A percentile compares a stretch with the other conserved stretches of the same genome.
These are phyloP conservation scores for Acipenser transmontanus DNA, from an alignment of 2,797 vertebrate species.

Conservation along the genomic window DNA sequence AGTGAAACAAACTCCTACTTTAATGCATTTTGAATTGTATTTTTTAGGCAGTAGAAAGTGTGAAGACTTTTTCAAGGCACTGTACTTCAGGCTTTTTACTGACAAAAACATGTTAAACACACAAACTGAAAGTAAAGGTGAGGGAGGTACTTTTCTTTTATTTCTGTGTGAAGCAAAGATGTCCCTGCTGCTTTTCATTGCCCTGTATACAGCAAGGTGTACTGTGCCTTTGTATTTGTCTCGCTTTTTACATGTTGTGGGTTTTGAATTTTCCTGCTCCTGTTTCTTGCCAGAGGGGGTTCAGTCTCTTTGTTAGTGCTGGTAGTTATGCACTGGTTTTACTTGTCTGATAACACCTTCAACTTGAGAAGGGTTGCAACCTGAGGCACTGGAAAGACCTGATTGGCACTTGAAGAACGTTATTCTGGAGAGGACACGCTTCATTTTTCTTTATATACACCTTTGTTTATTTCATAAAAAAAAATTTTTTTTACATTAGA, in stretches of 20 bases:
- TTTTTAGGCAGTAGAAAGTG: too few relatives aligned
- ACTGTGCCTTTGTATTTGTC: too few relatives aligned
- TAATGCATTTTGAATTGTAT: too few relatives aligned
- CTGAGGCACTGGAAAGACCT: background rate
- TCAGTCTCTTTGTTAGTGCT: slow-evolving; percentile 1
- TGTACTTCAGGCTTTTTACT: too few relatives aligned
- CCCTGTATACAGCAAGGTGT: background rate
- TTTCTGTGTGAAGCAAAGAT: background rate
- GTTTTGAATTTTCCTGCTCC: background rate
- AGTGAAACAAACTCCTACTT: too few relatives aligned
- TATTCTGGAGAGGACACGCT: slow-evolving; percentile 25
- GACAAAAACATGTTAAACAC: too few relatives aligned
- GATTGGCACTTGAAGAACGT: slow-evolving; percentile 20
- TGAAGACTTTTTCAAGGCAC: too few relatives aligned
- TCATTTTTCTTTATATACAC: slow-evolving; percentile 7
- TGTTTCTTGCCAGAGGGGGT: background rate
- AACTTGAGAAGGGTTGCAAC: slow-evolving; percentile 12
- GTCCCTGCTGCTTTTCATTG: background rate
- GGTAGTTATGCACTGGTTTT: slow-evolving; percentile 3
- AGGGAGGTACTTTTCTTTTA: too few relatives aligned
- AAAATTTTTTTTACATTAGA: background rate
- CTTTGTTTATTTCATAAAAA: background rate
- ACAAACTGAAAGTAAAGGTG: too few relatives aligned
- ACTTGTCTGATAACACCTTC: slow-evolving; percentile 21
- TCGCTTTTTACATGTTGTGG: background rate